Evolutionary conservation across 2,113 vertebrate species (phyloP).

Genomic region (Polypterus bichir): DNA sequence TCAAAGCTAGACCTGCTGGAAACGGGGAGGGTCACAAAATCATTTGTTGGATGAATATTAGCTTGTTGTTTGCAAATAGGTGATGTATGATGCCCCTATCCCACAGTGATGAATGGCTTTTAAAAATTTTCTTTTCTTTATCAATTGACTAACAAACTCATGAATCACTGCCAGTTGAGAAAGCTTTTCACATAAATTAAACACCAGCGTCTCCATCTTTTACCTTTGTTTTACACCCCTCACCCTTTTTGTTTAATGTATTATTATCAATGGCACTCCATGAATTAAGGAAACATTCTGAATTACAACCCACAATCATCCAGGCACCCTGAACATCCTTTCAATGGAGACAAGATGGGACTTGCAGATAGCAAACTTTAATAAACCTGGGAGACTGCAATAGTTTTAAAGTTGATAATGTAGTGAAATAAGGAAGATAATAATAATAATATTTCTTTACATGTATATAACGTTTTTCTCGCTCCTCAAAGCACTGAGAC

Average conservation of each 20-base stretch:
- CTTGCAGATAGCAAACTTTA: conserved; percentile 63
- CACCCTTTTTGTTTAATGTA: conserved; percentile 14
- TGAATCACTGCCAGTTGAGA: conserved; percentile 91
- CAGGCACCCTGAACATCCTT: conserved; percentile 20
- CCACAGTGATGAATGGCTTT: conserved; percentile 87
- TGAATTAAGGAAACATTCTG: conserved; percentile 53
- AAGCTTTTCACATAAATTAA: conserved; percentile 87
- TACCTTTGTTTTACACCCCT: conserved; percentile 20
- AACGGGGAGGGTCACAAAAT: conserved; percentile 41
- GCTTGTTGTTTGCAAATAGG: conserved; percentile 68
- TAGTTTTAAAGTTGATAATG: conserved; percentile 71
- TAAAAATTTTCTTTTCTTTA: conserved; percentile 96
- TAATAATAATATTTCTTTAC: too few relatives aligned
- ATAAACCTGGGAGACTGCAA: conserved; percentile 66
- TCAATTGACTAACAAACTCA: conserved; percentile 92
- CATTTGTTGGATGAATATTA: conserved; percentile 71
- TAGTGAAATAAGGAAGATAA: conserved; percentile 52
- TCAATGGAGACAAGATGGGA: conserved; percentile 65
- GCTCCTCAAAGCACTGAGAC: too few relatives aligned
- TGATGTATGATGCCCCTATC: conserved; percentile 89
- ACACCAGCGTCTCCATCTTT: conserved; percentile 54
- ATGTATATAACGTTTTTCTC: too few relatives aligned
- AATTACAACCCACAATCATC: neutral
- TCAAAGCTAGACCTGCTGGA: conserved; percentile 22
- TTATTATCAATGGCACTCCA: conserved; percentile 56